Evolutionary conservation across 64 coral and sea anemone species (phyloP), one percentile per base, ranked within the genome.

Genomic region (Montipora foliosa): DNA sequence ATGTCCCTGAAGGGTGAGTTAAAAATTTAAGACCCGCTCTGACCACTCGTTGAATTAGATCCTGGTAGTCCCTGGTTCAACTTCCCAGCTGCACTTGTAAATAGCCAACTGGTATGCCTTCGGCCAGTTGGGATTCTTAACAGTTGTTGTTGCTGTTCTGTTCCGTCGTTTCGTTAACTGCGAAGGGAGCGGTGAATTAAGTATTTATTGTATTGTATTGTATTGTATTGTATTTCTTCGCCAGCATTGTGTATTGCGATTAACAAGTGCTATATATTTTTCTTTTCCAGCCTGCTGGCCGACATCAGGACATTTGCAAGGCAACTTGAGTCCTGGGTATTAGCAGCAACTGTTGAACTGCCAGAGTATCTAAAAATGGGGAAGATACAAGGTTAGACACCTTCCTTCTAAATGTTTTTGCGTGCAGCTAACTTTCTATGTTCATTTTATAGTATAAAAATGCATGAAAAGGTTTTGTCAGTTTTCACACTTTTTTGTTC

Each of bases 361-460:
- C 97, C 97, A 10, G 97, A 99, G 76, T 99, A 99, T 88, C 82
- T 99, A 5, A 94, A 93, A 94, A 24, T 94, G 68, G 92, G 94
- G 17, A 99, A 99, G 52, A 74, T 99, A 49, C 97, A 99, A 99
- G 94, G 97, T 99, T 78, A 59, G 67, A 37, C 37, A 37, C 37
- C 37, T 37, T 37, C 37, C 37, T 37, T 37, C 37, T 2, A 37
- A 37, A 37, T 37, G 37, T 37, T 37, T 37, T 37, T 37, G 37
- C 37, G 37, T 37, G 2, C 37, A 37, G 37, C 37, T 37, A 37
- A 37, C 37, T 37, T 37, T 37, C 37, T 37, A 37, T 37, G 37
- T 37, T 37, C 37, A 37, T 37, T 37, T 68, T 68, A 68, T 12
- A 68, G 1, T n/a, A 68, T 8, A 57, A 57, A 6, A 57, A 57